These are phyloP conservation scores for Henicopernis longicauda DNA, from an alignment of 2,113 vertebrate genomes.

Conservation along the genomic window DNA sequence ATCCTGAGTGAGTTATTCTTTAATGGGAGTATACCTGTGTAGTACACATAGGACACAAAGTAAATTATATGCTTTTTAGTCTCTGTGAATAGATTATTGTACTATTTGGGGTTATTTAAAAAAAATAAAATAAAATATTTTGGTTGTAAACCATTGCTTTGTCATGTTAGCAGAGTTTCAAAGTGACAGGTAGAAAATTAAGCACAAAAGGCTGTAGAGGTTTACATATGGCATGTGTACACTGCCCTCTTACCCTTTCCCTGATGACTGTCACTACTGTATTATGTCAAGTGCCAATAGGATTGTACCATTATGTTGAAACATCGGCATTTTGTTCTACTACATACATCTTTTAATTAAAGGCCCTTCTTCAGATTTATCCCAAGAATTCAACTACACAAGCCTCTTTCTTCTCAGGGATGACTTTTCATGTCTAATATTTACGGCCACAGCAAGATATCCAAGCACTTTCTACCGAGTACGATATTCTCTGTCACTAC, in stretches of 20 bases:
- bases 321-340: neutral
- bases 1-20: neutral
- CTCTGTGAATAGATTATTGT: neutral
- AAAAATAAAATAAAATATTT: neutral
- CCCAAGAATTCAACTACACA: neutral
- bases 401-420: neutral
- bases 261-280: neutral
- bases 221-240: neutral
- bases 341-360: neutral
- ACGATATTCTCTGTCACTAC: neutral
- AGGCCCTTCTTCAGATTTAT: neutral
- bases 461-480: neutral
- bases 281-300: neutral
- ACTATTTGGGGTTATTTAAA: neutral
- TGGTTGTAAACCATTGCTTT: neutral
- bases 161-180: neutral
- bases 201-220: neutral
- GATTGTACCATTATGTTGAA: neutral
- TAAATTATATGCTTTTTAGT: neutral
- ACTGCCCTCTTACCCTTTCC: neutral
- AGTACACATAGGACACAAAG: neutral
- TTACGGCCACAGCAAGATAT: neutral
- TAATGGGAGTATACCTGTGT: neutral
- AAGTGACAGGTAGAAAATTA: neutral
- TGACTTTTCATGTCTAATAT: neutral